Evolutionary conservation across 2,113 vertebrate species (phyloP).

Genomic region (Morone chrysops): DNA sequence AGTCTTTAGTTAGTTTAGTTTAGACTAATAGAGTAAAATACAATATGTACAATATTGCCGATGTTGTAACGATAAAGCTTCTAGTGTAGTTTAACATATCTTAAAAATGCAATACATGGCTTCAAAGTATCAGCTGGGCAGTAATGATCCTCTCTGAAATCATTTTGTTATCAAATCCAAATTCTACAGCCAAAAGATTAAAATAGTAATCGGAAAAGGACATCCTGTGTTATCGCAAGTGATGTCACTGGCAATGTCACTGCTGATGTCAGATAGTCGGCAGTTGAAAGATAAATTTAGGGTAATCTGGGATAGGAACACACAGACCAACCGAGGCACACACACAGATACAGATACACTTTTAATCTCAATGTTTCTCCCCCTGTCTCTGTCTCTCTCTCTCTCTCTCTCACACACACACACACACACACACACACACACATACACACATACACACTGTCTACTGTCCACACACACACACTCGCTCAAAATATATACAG

Average conservation of each 20-base stretch:
- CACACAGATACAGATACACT: conserved; percentile 42
- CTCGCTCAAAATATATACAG: conserved; percentile 21
- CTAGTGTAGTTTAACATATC: background rate
- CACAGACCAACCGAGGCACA: conserved; percentile 29
- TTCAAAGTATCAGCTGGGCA: background rate
- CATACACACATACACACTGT: conserved; percentile 8
- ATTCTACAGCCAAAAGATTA: conserved; percentile 56
- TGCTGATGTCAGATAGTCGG: conserved; percentile 54
- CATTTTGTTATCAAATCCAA: conserved; percentile 35
- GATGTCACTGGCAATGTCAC: conserved; percentile 53
- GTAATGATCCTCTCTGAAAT: conserved; percentile 11
- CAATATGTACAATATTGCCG: background rate
- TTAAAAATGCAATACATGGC: conserved; percentile 1
- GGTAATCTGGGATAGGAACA: conserved; percentile 75
- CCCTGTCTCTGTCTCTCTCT: background rate
- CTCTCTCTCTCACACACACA: background rate
- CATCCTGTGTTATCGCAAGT: conserved; percentile 47
- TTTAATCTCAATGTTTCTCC: conserved; percentile 49
- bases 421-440: background rate
- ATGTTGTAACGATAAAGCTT: background rate
- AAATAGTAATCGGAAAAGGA: conserved; percentile 65
- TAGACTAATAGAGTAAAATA: background rate
- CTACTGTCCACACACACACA: background rate
- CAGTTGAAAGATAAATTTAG: conserved; percentile 69
- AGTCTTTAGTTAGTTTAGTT: background rate